Conservation (phyloP, 2,113 vertebrate genomes). For the Pardalotus punctatus region DNA sequence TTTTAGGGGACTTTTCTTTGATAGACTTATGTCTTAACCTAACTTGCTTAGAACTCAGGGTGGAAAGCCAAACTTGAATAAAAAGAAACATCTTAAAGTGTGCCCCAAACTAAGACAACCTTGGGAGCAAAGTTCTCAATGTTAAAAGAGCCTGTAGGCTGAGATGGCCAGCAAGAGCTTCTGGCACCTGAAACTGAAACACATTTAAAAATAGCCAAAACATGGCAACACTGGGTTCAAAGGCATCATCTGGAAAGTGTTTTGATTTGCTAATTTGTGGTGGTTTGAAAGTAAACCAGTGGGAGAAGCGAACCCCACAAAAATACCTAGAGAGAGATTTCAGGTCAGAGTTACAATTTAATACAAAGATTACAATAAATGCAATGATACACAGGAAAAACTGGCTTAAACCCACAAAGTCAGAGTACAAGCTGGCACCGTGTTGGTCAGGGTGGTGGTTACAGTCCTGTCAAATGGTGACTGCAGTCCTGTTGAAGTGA, state of each 20-base stretch:
- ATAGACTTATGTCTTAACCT: neutral
- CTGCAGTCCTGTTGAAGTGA: too few relatives aligned
- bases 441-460: neutral
- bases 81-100: neutral
- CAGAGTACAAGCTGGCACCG: neutral
- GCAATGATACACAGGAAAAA: neutral
- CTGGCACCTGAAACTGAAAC: neutral
- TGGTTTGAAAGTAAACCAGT: neutral
- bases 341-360: neutral
- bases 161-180: neutral
- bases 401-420: neutral
- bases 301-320: neutral
- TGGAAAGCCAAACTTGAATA: neutral
- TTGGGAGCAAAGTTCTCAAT: fast-evolving
- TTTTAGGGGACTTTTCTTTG: neutral
- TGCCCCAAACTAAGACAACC: neutral
- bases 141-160: neutral
- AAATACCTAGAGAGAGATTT: neutral
- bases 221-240: too few relatives aligned
- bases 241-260: neutral
- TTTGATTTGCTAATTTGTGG: neutral
- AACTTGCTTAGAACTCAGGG: neutral
- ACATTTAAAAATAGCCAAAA: neutral
- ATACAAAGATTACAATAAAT: neutral
- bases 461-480: neutral